Percentiles rank a stretch among this genome's conserved stretches.
Conservation (phyloP, 2,888 invertebrate species). For the Melieria omissa region DNA sequence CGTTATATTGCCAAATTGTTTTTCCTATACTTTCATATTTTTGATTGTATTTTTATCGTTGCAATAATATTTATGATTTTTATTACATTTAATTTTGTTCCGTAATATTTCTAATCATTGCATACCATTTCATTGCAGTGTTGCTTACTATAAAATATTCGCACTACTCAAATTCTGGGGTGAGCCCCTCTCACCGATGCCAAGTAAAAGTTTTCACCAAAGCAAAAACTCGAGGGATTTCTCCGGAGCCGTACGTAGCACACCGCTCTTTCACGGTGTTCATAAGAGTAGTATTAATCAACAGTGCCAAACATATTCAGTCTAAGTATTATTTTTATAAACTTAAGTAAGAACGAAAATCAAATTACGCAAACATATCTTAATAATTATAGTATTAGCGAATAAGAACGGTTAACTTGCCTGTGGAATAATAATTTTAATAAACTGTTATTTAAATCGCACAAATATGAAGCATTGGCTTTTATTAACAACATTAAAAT, state of each 20-base stretch:
- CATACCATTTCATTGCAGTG: constrained; percentile 48
- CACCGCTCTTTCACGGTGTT: constrained; percentile 61
- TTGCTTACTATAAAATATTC: constrained; percentile 65
- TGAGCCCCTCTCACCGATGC: constrained; percentile 63
- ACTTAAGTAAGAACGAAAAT: too few species aligned
- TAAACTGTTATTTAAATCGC: too few species aligned
- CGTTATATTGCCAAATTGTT: background rate
- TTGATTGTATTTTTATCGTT: background rate
- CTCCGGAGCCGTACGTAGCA: constrained; percentile 62
- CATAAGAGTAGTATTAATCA: constrained; percentile 60
- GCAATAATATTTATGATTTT: constrained; percentile 8
- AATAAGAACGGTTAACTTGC: too few species aligned
- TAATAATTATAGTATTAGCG: too few species aligned
- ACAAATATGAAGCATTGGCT: too few species aligned
- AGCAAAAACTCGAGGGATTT: constrained; percentile 64
- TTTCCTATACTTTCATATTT: background rate
- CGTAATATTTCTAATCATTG: background rate
- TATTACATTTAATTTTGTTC: background rate
- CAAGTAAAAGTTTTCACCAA: constrained; percentile 64
- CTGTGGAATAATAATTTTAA: too few species aligned
- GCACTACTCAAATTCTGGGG: constrained; percentile 65
- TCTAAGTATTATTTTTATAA: constrained; percentile 45
- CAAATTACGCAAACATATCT: too few species aligned
- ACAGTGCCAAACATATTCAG: constrained; percentile 64
- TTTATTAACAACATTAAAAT: too few species aligned